A percentile compares a stretch with the other conserved stretches of the same genome.
Evolutionary conservation across 2,797 vertebrate species (phyloP).

Genomic region (Pangasius krempfi): DNA sequence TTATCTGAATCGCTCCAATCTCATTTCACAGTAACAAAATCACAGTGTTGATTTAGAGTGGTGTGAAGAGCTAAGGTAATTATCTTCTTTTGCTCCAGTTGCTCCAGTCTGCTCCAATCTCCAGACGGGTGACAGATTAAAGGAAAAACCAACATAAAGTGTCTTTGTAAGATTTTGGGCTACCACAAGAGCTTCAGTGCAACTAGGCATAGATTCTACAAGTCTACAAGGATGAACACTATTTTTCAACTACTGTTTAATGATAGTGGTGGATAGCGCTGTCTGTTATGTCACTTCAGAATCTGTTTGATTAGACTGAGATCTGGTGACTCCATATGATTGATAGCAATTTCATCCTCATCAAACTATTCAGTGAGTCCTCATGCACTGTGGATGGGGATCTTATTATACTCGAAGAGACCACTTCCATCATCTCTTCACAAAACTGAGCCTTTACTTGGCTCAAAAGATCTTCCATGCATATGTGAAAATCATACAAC

Average conservation of each 20-base stretch:
- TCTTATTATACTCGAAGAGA: not conserved
- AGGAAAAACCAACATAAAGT: not conserved
- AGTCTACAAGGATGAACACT: not conserved
- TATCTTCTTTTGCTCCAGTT: not conserved
- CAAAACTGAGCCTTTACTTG: too few relatives aligned
- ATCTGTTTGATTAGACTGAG: not conserved
- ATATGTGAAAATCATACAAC: not conserved
- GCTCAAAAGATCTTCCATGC: not conserved
- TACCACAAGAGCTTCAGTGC: not conserved
- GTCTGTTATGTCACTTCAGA: not conserved
- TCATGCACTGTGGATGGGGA: not conserved
- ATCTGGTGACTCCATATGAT: not conserved
- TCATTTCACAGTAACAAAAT: conserved; percentile 4
- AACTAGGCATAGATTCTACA: not conserved
- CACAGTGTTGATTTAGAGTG: not conserved
- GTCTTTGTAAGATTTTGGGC: too few relatives aligned
- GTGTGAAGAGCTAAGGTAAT: not conserved
- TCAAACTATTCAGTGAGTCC: not conserved
- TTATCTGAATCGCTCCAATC: not conserved
- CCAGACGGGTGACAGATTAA: not conserved
- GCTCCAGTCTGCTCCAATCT: not conserved
- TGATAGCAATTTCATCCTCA: not conserved
- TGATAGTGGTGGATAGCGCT: not conserved
- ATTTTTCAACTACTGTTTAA: not conserved
- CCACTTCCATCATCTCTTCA: not conserved